Conservation (phyloP, 2,888 invertebrate genomes). For the Melanostoma mellinum region DNA sequence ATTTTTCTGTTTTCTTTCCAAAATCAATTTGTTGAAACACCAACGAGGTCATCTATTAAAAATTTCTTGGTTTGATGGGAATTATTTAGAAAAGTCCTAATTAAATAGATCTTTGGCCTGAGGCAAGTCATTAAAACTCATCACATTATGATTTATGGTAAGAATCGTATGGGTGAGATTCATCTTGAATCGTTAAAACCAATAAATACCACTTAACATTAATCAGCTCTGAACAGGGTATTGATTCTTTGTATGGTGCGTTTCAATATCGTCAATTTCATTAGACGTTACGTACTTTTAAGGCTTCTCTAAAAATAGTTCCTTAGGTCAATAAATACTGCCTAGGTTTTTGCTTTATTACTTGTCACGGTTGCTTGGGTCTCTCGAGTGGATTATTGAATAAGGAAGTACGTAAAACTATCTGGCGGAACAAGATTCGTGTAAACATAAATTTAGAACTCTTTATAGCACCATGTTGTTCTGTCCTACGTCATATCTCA, state of each 20-base stretch:
- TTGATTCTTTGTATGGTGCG: no score
- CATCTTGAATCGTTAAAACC: constrained; percentile 9
- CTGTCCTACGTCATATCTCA: constrained; percentile 67
- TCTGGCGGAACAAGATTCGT: constrained; percentile 63
- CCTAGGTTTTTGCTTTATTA: constrained; percentile 27
- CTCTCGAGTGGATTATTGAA: constrained; percentile 34
- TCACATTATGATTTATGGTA: constrained; percentile 54
- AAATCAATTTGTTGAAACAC: constrained; percentile 1
- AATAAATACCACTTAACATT: not conserved
- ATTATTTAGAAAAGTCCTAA: constrained; percentile 20
- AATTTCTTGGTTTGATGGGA: constrained; percentile 1
- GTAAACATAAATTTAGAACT: constrained; percentile 60
- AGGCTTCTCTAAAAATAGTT: constrained; percentile 24
- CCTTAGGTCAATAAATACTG: constrained; percentile 43
- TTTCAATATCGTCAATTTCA: no score
- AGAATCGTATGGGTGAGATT: not conserved
- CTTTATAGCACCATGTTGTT: constrained; percentile 43
- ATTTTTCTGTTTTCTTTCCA: not conserved
- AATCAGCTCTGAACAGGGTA: no score
- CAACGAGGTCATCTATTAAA: constrained; percentile 4
- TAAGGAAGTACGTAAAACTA: constrained; percentile 57
- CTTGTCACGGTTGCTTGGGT: constrained; percentile 31
- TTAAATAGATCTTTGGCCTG: constrained; percentile 31
- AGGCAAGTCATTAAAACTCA: constrained; percentile 50
- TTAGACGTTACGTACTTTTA: no score